A percentile compares a stretch with the other conserved stretches of the same genome.
phyloP scores from a whole-genome alignment of 1,140 invertebrate species.

The Frieseomelitta varia region DNA sequence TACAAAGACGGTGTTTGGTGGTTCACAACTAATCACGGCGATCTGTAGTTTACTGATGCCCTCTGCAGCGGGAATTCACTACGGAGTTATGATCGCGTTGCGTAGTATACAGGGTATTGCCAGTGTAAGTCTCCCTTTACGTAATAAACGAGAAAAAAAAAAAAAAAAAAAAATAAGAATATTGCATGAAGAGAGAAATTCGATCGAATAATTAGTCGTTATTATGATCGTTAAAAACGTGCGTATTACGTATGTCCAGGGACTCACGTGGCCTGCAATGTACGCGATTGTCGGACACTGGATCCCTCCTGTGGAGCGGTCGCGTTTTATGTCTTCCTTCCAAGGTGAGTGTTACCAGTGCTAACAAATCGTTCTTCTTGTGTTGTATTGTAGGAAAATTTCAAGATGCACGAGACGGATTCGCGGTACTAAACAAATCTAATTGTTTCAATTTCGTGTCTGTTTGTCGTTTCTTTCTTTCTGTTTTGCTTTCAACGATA shows the following conservation, averaged over 20 bases:
- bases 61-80: slow-evolving; percentile 84
- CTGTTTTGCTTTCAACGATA: slow-evolving; percentile 13
- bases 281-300: slow-evolving; percentile 92
- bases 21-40: slow-evolving; percentile 87
- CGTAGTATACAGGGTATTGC: slow-evolving; percentile 78
- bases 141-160: too few relatives aligned
- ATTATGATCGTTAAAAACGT: not conserved
- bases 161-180: too few relatives aligned
- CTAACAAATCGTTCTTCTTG: slow-evolving; percentile 70
- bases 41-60: slow-evolving; percentile 87
- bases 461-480: not conserved
- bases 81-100: slow-evolving; percentile 84
- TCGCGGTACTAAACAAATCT: not conserved
- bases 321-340: slow-evolving; percentile 89
- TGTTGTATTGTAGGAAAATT: slow-evolving; percentile 82
- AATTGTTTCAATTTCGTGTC: not conserved
- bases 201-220: not conserved
- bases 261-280: slow-evolving; percentile 93
- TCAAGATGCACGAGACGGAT: slow-evolving; percentile 67
- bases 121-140: slow-evolving; percentile 48
- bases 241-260: slow-evolving; percentile 82
- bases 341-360: slow-evolving; percentile 83
- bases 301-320: slow-evolving; percentile 90
- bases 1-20: slow-evolving; percentile 90
- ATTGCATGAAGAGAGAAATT: not conserved